phyloP scores from a whole-genome alignment of 2,797 vertebrate genomes.

The Eulemur albifrons region DNA sequence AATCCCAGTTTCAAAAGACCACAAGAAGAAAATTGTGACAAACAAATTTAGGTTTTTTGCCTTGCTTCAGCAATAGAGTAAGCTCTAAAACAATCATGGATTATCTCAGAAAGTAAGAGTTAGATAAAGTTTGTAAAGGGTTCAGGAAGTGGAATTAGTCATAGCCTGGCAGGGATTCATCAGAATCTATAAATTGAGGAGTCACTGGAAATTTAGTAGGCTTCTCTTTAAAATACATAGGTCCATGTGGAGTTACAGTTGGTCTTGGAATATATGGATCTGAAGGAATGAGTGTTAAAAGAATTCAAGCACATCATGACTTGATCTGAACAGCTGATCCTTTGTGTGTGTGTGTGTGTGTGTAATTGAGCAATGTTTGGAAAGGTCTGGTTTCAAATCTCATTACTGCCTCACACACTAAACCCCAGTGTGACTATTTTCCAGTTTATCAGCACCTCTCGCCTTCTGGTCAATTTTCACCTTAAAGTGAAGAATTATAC shows the following conservation, averaged over 20 bases:
- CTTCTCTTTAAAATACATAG: neutral
- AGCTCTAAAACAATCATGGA: rapidly evolving
- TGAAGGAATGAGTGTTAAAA: neutral
- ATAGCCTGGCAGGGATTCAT: neutral
- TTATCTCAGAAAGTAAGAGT: neutral
- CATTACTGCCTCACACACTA: neutral
- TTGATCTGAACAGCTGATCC: neutral
- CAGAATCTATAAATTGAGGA: neutral
- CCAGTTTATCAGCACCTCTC: neutral
- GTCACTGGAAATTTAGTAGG: neutral
- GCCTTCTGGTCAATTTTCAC: neutral
- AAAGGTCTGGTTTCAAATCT: neutral
- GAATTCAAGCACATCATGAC: neutral
- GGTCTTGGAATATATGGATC: neutral
- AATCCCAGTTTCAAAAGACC: neutral
- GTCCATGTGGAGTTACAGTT: neutral
- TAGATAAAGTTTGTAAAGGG: neutral
- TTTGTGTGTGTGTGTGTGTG: neutral
- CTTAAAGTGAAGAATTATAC: neutral
- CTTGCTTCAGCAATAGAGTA: neutral
- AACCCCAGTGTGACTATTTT: neutral
- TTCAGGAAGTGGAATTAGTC: neutral
- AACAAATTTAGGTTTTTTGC: neutral
- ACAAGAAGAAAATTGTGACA: neutral
- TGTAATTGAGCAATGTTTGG: neutral